Conservation (phyloP, 30 jellyfish, hydroid and myxozoan genomes). For the Hydra vulgaris region DNA sequence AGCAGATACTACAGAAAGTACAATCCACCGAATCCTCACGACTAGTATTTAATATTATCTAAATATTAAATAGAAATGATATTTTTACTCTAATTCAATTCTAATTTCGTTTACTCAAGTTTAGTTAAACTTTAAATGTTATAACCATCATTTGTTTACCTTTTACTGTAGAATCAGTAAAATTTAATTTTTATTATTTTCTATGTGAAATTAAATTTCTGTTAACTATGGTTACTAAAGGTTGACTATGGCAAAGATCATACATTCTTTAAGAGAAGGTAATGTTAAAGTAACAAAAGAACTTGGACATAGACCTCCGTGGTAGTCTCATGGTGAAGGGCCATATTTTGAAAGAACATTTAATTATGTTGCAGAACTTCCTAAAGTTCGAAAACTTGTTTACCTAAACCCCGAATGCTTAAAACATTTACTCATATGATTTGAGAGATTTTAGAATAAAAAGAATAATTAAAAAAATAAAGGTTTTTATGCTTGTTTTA, state of each 20-base stretch:
- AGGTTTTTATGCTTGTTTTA: too few species aligned
- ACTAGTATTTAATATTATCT: too few species aligned
- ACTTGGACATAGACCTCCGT: constrained; percentile 41
- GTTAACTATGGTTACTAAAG: constrained; percentile 26
- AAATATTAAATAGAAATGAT: too few species aligned
- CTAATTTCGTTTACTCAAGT: too few species aligned
- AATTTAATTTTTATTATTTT: too few species aligned
- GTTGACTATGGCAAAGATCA: constrained; percentile 86
- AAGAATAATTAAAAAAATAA: too few species aligned
- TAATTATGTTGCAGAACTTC: constrained; percentile 58
- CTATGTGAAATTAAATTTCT: not conserved
- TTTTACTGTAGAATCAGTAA: not conserved
- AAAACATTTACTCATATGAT: not conserved
- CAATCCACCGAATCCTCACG: too few species aligned
- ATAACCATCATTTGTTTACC: too few species aligned
- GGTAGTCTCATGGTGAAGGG: constrained; percentile 27
- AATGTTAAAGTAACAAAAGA: constrained; percentile 57
- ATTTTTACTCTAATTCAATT: too few species aligned
- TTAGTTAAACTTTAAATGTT: too few species aligned
- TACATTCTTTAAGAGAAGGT: constrained; percentile 77
- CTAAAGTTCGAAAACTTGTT: constrained; percentile 54
- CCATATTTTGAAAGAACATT: constrained; percentile 63
- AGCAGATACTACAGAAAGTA: too few species aligned
- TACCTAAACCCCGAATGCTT: constrained; percentile 44
- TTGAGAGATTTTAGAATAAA: too few species aligned